Conservation (phyloP, 2,888 invertebrate species). For the Thereva nobilitata region DNA sequence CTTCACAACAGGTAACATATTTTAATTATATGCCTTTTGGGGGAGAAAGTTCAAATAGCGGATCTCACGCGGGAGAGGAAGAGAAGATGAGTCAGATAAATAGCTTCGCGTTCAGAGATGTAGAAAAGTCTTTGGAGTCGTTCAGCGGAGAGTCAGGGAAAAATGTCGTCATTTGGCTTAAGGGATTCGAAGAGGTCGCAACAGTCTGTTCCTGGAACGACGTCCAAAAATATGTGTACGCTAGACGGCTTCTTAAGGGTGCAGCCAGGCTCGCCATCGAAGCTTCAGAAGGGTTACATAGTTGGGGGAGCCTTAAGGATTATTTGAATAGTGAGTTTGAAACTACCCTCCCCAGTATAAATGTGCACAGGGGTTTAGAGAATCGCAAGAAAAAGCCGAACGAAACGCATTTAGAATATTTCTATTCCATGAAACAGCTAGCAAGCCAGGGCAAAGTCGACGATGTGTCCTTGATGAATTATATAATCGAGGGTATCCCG, state of each 20-base stretch:
- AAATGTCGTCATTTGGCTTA: not conserved
- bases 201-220: not conserved
- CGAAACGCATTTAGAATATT: constrained; percentile 34
- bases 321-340: constrained; percentile 32
- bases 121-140: constrained; percentile 31
- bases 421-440: constrained; percentile 34
- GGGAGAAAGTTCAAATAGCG: too few species aligned
- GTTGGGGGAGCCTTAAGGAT: constrained; percentile 24
- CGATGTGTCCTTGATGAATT: constrained; percentile 45
- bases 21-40: too few species aligned
- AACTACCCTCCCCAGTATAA: constrained; percentile 1
- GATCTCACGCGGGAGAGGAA: too few species aligned
- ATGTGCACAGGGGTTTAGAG: constrained; percentile 28
- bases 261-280: not conserved
- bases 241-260: not conserved
- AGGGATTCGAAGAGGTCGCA: constrained; percentile 17
- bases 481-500: constrained; percentile 47
- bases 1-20: too few species aligned
- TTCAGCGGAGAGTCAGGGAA: constrained; percentile 7
- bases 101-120: constrained; percentile 20
- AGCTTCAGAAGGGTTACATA: not conserved
- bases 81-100: too few species aligned
- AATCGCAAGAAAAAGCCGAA: constrained; percentile 17
- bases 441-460: constrained; percentile 39
- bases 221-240: constrained; percentile 7